These are phyloP conservation scores for Elysia chlorotica DNA, from an alignment of 1,140 invertebrate genomes.

Conservation along the genomic window DNA sequence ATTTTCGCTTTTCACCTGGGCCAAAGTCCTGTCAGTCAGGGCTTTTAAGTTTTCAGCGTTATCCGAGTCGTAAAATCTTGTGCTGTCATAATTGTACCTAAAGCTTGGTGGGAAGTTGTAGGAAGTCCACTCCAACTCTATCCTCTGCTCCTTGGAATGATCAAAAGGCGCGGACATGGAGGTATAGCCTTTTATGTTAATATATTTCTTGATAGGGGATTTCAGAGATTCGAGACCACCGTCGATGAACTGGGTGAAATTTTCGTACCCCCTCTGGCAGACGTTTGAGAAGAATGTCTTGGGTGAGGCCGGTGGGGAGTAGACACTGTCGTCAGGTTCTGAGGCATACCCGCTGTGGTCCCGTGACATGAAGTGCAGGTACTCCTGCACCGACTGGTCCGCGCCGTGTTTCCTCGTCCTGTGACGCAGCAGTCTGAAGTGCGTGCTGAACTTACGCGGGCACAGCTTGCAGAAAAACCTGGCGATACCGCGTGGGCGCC, in stretches of 20 bases:
- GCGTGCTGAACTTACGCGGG: not conserved
- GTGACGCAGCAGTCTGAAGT: conserved; percentile 6
- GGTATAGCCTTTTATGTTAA: conserved; percentile 32
- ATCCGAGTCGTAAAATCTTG: conserved; percentile 14
- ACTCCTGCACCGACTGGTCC: conserved; percentile 17
- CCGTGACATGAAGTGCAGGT: conserved; percentile 13
- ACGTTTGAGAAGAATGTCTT: conserved; percentile 39
- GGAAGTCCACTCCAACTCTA: conserved; percentile 30
- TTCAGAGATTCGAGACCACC: conserved; percentile 33
- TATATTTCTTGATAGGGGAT: too few relatives aligned
- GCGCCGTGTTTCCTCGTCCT: conserved; percentile 9
- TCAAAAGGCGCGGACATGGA: conserved; percentile 7
- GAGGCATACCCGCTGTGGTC: too few relatives aligned
- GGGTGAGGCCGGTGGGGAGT: conserved; percentile 24
- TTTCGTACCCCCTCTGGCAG: conserved; percentile 36
- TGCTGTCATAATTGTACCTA: conserved; percentile 1
- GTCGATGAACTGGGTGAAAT: conserved; percentile 39
- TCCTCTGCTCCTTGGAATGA: not conserved
- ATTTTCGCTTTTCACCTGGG: too few relatives aligned
- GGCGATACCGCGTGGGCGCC: not conserved
- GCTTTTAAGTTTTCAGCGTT: too few relatives aligned
- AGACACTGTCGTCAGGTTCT: conserved; percentile 14
- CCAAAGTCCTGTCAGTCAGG: too few relatives aligned
- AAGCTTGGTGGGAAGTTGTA: conserved; percentile 45
- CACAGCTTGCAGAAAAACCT: conserved; percentile 13